Evolutionary conservation across 2,888 invertebrate genomes (phyloP).

Genomic region (Capitulum mitella): DNA sequence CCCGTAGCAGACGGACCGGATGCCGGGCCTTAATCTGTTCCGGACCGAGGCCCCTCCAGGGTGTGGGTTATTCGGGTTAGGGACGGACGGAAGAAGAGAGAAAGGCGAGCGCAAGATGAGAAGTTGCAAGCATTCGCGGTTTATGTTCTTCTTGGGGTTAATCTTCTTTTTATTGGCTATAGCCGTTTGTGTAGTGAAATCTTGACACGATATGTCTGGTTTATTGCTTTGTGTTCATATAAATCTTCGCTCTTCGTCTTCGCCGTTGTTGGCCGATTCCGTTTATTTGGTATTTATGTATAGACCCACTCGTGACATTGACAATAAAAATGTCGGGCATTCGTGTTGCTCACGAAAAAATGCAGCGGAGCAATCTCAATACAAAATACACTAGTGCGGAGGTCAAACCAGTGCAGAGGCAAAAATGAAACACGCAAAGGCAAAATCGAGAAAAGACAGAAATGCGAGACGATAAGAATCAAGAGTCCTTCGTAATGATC

Average conservation of each 20-base stretch:
- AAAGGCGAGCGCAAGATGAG: not conserved
- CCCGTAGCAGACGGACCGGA: too few species aligned
- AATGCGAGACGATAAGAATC: not conserved
- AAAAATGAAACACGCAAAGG: not conserved
- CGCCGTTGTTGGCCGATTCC: not conserved
- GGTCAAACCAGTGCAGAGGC: not conserved
- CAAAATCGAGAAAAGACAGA: not conserved
- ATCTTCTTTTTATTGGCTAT: not conserved
- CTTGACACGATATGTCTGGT: too few species aligned
- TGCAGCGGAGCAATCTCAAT: too few species aligned
- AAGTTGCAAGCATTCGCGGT: not conserved
- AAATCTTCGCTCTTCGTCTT: not conserved
- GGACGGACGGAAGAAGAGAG: not conserved
- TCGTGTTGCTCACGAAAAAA: too few species aligned
- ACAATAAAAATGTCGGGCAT: not conserved
- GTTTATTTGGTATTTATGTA: not conserved
- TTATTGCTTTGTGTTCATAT: not conserved
- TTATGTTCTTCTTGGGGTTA: not conserved
- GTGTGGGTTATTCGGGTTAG: not conserved
- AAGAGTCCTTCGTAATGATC: constrained; percentile 2
- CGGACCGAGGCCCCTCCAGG: too few species aligned
- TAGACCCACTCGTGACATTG: too few species aligned
- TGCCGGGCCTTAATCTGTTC: too few species aligned
- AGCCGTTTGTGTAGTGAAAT: not conserved
- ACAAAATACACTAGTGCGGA: not conserved